Evolutionary conservation across 2,797 vertebrate genomes (phyloP), one percentile per base, ranked within the genome.

Genomic region (Sebastes glaucus): DNA sequence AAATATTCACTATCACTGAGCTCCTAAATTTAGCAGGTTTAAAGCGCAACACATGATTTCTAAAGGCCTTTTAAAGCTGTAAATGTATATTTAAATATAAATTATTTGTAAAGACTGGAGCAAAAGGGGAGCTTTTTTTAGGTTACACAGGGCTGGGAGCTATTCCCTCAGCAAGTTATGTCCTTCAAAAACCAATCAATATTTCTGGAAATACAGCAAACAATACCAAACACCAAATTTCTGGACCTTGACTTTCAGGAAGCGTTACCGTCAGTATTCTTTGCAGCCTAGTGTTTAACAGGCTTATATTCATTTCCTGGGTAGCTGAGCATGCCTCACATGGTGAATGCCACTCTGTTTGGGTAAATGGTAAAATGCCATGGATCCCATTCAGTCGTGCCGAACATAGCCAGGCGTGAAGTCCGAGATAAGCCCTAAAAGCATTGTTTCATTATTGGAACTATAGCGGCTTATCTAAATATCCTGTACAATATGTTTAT

Each of bases 401-500:
- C 65, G 75, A 85, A 85, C 33, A n/a, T 77, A 88, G 72, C 63
- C 72, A 84, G 60, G 77, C 83, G 42, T 86, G 80, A 66, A 81
- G 77, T 86, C 71, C 13, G 27, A 85, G 86, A 93, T 89, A 84
- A 90, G 81, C 79, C 82, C 78, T 56, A 22, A 74, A 88, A 83
- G 66, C 88, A 84, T 87, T 73, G 88, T 94, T 93, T 88, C 89
- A 88, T 85, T 89, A 80, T 63, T 77, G 90, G 84, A 92, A 92
- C 88, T 90, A 81, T 70, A 88, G 25, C 35, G 77, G 86, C 83
- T 89, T 91, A 87, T 92, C 80, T 66, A 62, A 89, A 89, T 87
- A 84, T 88, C 86, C 86, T 92, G 91, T 93, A 91, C 74, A 88
- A 87, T 88, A 93, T 91, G 90, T 94, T 94, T 92, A 89, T 92